phyloP scores from a whole-genome alignment of 2,113 vertebrate genomes.

The Bubalus kerabau region DNA sequence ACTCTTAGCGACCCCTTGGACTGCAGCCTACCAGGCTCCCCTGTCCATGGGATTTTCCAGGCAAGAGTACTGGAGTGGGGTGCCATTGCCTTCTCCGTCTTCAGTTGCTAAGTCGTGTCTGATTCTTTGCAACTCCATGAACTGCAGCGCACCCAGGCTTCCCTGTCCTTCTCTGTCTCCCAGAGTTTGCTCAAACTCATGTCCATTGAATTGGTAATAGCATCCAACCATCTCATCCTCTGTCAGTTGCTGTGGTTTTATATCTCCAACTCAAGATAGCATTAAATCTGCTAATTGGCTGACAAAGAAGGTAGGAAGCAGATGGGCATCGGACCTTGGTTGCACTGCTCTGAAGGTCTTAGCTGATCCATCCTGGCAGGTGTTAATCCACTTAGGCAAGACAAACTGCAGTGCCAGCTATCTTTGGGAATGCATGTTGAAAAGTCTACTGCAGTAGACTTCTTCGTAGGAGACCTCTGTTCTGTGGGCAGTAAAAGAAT shows the following conservation, averaged over 20 bases:
- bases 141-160: neutral
- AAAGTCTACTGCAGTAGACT: neutral
- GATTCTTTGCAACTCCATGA: neutral
- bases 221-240: neutral
- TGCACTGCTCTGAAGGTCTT: neutral
- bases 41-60: neutral
- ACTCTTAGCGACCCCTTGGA: neutral
- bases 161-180: neutral
- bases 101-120: neutral
- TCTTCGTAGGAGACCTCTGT: neutral
- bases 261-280: neutral
- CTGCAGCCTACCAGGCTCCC: neutral
- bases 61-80: too few relatives aligned
- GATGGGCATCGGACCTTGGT: neutral
- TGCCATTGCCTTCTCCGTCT: too few relatives aligned
- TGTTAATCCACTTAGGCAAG: neutral
- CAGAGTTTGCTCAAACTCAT: neutral
- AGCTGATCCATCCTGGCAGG: neutral
- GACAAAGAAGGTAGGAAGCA: neutral
- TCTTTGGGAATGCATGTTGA: neutral
- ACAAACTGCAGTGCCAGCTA: neutral
- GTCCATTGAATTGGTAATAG: neutral
- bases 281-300: neutral
- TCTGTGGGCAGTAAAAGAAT: neutral
- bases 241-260: neutral